Conservation (phyloP, 1,140 invertebrate genomes). For the Choristoneura fumiferana region DNA sequence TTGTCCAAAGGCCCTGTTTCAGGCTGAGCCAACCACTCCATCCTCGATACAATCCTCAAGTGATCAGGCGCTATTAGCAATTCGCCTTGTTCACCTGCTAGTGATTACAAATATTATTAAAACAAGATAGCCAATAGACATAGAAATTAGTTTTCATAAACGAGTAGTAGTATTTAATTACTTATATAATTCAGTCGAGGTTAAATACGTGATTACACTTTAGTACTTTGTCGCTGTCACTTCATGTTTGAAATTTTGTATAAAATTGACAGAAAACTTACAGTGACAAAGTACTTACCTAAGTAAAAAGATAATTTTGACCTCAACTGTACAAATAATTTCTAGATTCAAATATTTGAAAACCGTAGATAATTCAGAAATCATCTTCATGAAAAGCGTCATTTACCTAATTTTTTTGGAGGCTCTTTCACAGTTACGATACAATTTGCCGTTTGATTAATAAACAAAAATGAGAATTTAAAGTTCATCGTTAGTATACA, state of each 20-base stretch:
- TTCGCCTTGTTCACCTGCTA: background rate
- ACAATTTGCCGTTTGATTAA: background rate
- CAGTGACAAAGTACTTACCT: too few species aligned
- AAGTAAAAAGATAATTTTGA: too few species aligned
- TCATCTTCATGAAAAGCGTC: too few species aligned
- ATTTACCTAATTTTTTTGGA: constrained; percentile 11
- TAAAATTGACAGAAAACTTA: too few species aligned
- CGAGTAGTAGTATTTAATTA: too few species aligned
- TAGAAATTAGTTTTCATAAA: background rate
- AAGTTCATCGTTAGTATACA: constrained; percentile 11
- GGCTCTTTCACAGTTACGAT: background rate
- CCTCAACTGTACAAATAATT: too few species aligned
- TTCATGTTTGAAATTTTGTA: too few species aligned
- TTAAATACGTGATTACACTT: too few species aligned
- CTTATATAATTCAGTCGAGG: too few species aligned
- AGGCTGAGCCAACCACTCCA: constrained; percentile 82
- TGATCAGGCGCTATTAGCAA: constrained; percentile 53
- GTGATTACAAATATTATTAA: constrained; percentile 40
- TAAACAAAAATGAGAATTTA: background rate
- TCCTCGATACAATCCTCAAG: constrained; percentile 57
- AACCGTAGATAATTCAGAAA: too few species aligned
- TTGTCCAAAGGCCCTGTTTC: constrained; percentile 55
- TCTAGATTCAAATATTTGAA: too few species aligned
- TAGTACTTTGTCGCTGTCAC: too few species aligned
- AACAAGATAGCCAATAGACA: constrained; percentile 25